These are phyloP conservation scores for Drosophila suboccidentalis DNA, from an alignment of 2,888 invertebrate species.

Conservation along the genomic window DNA sequence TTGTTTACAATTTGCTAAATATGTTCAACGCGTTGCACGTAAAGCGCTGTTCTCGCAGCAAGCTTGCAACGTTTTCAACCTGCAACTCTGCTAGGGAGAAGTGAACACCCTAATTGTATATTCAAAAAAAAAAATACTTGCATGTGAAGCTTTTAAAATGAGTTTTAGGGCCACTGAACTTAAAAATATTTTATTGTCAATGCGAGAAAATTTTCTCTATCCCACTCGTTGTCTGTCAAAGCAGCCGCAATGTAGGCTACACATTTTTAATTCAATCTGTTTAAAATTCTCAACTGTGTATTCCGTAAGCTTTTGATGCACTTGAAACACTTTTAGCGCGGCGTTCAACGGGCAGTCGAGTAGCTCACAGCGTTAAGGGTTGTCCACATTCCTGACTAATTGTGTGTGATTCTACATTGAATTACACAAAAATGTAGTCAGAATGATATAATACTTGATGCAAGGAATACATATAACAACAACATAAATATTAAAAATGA, in stretches of 20 bases:
- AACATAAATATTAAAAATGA: neutral
- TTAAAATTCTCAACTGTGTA: neutral
- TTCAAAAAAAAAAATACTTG: too few species aligned
- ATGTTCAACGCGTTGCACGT: too few species aligned
- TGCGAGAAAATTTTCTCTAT: too few species aligned
- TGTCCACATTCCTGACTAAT: neutral
- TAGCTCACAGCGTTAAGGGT: conserved; percentile 5
- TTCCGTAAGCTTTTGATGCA: neutral
- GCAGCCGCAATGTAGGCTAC: neutral
- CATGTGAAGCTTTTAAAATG: too few species aligned
- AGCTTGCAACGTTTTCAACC: too few species aligned
- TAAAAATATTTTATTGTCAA: neutral
- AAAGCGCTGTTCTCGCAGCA: too few species aligned
- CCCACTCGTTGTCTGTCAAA: neutral
- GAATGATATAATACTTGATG: neutral
- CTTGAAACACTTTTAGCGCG: neutral
- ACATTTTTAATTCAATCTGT: neutral
- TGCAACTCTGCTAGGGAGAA: too few species aligned
- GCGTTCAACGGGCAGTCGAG: neutral
- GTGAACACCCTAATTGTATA: too few species aligned
- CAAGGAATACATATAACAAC: neutral
- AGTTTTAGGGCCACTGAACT: too few species aligned
- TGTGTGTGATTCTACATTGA: conserved; percentile 1
- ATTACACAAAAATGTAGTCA: neutral
- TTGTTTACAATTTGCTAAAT: too few species aligned